Evolutionary conservation across 2,888 invertebrate genomes (phyloP).

Genomic region (Trissonchulus latispiculum): DNA sequence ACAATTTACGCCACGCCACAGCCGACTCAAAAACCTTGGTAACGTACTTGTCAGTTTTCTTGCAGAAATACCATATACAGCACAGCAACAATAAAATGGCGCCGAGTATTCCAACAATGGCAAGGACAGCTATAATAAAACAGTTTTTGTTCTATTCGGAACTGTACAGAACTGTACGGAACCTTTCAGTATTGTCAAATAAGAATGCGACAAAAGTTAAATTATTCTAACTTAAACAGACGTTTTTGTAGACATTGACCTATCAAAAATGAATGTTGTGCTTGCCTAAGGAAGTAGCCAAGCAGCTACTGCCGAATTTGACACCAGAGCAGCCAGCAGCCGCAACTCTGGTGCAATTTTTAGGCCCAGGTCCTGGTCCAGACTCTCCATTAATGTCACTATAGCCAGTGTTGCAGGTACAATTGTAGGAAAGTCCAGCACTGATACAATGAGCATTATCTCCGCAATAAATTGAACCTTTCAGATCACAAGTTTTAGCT

Average conservation of each 20-base stretch:
- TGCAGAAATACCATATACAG: constrained; percentile 17
- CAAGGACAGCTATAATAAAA: constrained; percentile 7
- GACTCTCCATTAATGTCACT: neutral
- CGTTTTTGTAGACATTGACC: too few species aligned
- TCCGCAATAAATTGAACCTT: neutral
- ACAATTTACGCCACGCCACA: too few species aligned
- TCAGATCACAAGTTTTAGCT: neutral
- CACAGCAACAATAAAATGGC: constrained; percentile 3
- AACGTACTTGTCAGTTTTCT: constrained; percentile 4
- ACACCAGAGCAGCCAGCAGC: neutral
- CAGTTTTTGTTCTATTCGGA: too few species aligned
- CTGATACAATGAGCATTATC: neutral
- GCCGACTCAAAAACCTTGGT: too few species aligned
- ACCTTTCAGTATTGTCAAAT: too few species aligned
- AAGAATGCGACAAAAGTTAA: too few species aligned
- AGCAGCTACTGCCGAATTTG: neutral
- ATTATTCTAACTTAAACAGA: too few species aligned
- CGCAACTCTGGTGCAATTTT: neutral
- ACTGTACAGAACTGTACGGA: too few species aligned
- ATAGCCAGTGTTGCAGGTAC: neutral
- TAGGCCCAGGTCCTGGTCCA: neutral
- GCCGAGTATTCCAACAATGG: neutral
- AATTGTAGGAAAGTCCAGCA: neutral
- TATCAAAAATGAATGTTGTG: too few species aligned
- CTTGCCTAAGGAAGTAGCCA: too few species aligned